Conservation (phyloP, 1,140 invertebrate genomes). For the Dendrolimus punctatus region DNA sequence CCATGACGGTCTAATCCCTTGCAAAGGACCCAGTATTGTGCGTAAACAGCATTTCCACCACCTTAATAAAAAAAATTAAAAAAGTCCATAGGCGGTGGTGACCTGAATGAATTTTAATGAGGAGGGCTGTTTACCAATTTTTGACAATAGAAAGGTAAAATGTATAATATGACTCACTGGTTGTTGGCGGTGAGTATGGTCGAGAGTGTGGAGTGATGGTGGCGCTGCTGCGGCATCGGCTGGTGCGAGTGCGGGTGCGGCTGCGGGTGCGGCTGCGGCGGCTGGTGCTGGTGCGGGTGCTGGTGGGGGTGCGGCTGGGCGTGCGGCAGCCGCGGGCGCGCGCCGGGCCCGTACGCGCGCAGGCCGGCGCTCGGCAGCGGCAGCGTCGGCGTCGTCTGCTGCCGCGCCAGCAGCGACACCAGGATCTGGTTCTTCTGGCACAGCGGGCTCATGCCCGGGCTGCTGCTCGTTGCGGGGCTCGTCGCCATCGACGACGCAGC, state of each 20-base stretch:
- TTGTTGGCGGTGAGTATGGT: slow-evolving; percentile 42
- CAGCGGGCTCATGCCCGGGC: slow-evolving; percentile 76
- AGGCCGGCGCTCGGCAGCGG: slow-evolving; percentile 50
- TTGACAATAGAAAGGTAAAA: background rate
- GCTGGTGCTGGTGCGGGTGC: slow-evolving; percentile 10
- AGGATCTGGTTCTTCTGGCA: slow-evolving; percentile 91
- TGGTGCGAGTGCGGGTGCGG: slow-evolving; percentile 17
- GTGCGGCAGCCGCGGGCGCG: slow-evolving; percentile 16
- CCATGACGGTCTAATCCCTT: no score
- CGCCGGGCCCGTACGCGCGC: slow-evolving; percentile 37
- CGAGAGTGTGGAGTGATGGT: slow-evolving; percentile 35
- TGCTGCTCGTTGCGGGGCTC: slow-evolving; percentile 45
- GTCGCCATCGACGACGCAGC: slow-evolving; percentile 27
- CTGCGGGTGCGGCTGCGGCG: slow-evolving; percentile 18
- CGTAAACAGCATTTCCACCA: no score
- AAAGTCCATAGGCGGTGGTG: no score
- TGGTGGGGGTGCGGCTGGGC: no score
- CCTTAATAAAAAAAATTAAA: no score
- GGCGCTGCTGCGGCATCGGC: slow-evolving; percentile 24
- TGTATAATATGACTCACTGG: slow-evolving; percentile 39
- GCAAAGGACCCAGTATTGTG: no score
- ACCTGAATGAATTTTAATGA: no score
- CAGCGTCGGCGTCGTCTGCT: slow-evolving; percentile 80
- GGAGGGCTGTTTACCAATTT: no score
- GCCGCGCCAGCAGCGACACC: slow-evolving; percentile 85